Base-by-base conservation (phyloP, 2,113 vertebrate genomes). In the Hemichromis elongatus region DNA sequence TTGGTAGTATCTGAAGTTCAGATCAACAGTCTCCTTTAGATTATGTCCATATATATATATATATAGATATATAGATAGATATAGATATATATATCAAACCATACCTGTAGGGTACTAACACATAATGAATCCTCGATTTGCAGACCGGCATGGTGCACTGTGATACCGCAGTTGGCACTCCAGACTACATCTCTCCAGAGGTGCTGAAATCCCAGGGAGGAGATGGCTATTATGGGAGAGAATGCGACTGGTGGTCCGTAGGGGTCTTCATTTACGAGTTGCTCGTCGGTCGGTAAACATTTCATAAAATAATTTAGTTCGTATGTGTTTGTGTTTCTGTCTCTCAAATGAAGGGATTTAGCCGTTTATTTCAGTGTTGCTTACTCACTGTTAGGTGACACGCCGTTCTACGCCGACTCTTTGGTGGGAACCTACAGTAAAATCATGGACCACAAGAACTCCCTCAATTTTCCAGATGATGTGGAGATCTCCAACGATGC, bases 391-490 rank as follows among this genome's bases (percentile, higher is more conserved):
- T 87, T 88, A 99, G 99, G 99, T 0, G 99, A 99, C 92, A 99
- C 99, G 35, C 99, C 99, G 1, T 99, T 99, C 96, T 99, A 99
- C 79, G 99, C 99, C 2, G 99, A 99, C 95, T 99, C 99, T 0
- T 95, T 99, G 88, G 99, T 99, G 85, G 99, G 99, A 93, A 99
- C 99, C 0, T 99, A 99, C 42, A 99, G 99, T 95, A 99, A 99
- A 96, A 99, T 99, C 94, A 99, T 99, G 99, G 98, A 99, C 96
- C 98, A 99, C 90, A 99, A 99, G 94, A 99, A 99, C 94, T 98
- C 99, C 10, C 93, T 99, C 2, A 98, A 97, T 94, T 99, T 99
- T 90, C 98, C 99, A 0, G 98, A 99, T 93, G 99, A 99, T 63
- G 97, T 99, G 85, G 99, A 99, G 95, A 99, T 99, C 93, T 99